Evolutionary conservation across 2,888 invertebrate genomes (phyloP).

Genomic region (Adelognathus sp.): DNA sequence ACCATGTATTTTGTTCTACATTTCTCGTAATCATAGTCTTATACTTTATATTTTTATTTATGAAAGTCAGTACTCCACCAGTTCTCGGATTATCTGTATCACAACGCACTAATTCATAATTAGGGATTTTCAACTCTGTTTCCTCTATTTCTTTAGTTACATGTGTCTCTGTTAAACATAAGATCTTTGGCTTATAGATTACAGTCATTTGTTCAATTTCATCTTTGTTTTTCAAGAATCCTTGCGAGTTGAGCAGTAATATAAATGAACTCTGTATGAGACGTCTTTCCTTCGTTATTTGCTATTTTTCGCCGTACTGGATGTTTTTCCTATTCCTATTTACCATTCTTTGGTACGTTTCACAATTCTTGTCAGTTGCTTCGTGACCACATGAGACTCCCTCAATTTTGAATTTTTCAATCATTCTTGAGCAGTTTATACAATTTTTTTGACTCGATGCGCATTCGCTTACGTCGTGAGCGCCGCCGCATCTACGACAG

Average conservation of each 20-base stretch:
- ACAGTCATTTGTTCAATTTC: slow-evolving; percentile 20
- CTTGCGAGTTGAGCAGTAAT: slow-evolving; percentile 3
- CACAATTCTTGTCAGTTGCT: slow-evolving; percentile 15
- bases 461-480: background rate
- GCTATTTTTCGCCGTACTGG: background rate
- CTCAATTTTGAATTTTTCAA: slow-evolving; percentile 19
- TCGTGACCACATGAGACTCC: slow-evolving; percentile 13
- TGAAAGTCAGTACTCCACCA: background rate
- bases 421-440: background rate
- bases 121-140: background rate
- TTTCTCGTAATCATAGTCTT: background rate
- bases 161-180: slow-evolving; percentile 13
- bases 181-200: background rate
- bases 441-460: background rate
- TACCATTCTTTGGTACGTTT: slow-evolving; percentile 18
- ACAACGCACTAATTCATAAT: slow-evolving; percentile 11
- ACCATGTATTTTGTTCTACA: slow-evolving; percentile 7
- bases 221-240: slow-evolving; percentile 44
- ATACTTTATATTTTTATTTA: background rate
- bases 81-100: slow-evolving; percentile 2
- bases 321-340: slow-evolving; percentile 28
- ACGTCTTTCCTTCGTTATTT: background rate
- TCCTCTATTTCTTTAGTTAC: background rate
- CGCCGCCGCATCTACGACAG: too few relatives aligned
- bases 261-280: background rate